phyloP scores from a whole-genome alignment of 2,113 vertebrate genomes.

The Pedionomus torquatus region DNA sequence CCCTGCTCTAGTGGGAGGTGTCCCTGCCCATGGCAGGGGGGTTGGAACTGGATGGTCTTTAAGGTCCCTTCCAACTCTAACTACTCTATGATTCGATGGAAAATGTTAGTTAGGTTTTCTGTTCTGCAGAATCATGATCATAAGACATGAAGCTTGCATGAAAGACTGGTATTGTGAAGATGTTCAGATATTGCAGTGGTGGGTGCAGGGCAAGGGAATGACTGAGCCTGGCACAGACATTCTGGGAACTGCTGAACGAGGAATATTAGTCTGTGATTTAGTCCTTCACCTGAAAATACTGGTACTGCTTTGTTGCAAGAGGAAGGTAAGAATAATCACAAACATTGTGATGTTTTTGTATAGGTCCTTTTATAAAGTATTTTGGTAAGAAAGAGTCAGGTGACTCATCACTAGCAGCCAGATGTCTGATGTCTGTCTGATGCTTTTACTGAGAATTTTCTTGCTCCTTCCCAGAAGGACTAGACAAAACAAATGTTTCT shows the following conservation, averaged over 20 bases:
- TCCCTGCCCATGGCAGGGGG: no score
- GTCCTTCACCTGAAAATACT: neutral
- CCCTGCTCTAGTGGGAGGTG: no score
- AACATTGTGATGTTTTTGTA: rapidly evolving
- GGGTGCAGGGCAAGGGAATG: neutral
- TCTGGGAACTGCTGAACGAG: neutral
- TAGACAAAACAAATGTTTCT: neutral
- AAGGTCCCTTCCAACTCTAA: no score
- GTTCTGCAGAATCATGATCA: neutral
- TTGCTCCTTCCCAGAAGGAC: neutral
- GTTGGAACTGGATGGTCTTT: no score
- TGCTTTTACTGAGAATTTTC: neutral
- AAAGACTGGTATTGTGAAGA: neutral
- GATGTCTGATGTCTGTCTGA: neutral
- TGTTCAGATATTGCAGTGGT: rapidly evolving
- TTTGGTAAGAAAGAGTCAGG: neutral
- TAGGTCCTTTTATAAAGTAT: neutral
- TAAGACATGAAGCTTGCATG: neutral
- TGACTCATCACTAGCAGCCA: neutral
- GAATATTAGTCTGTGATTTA: neutral
- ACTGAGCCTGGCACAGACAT: neutral
- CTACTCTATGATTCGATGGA: no score
- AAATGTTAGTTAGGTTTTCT: neutral
- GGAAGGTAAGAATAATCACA: neutral
- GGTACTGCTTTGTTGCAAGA: neutral